Conservation (phyloP, 2,888 invertebrate species). For the Rhagonycha fulva region DNA sequence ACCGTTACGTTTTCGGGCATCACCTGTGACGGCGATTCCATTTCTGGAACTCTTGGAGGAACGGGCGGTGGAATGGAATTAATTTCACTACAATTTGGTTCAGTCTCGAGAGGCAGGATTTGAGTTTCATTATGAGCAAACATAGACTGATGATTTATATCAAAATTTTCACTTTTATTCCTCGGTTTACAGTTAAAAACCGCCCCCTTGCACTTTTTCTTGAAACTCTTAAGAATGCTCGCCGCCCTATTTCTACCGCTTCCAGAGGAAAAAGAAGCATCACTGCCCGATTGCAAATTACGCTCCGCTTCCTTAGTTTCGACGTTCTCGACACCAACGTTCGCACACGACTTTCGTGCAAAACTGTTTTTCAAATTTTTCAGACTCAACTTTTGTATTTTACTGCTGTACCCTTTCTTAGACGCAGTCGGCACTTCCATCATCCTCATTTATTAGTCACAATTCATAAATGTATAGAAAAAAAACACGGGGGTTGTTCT, state of each 20-base stretch:
- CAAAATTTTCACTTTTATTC: neutral
- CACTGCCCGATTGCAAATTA: conserved; percentile 5
- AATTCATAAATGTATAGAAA: neutral
- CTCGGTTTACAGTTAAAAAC: conserved; percentile 27
- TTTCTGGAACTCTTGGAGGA: conserved; percentile 16
- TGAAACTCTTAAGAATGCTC: conserved; percentile 28
- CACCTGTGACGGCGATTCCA: neutral
- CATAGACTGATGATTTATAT: neutral
- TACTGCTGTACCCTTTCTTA: conserved; percentile 3
- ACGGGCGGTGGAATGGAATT: conserved; percentile 21
- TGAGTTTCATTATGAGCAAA: neutral
- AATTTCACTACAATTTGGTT: neutral
- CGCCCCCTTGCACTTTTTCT: conserved; percentile 29
- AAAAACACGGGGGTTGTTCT: neutral
- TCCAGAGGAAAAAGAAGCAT: conserved; percentile 17
- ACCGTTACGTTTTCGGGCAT: neutral
- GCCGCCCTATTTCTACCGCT: conserved; percentile 23
- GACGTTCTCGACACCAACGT: neutral
- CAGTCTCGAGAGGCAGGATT: neutral
- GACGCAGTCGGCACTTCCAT: neutral
- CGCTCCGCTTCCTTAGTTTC: neutral
- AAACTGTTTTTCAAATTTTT: conserved; percentile 22
- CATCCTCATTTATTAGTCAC: neutral
- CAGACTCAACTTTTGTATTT: conserved; percentile 17
- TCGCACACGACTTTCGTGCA: neutral